Base-by-base conservation (phyloP, 2,888 invertebrate genomes). In the Noctua fimbriata region DNA sequence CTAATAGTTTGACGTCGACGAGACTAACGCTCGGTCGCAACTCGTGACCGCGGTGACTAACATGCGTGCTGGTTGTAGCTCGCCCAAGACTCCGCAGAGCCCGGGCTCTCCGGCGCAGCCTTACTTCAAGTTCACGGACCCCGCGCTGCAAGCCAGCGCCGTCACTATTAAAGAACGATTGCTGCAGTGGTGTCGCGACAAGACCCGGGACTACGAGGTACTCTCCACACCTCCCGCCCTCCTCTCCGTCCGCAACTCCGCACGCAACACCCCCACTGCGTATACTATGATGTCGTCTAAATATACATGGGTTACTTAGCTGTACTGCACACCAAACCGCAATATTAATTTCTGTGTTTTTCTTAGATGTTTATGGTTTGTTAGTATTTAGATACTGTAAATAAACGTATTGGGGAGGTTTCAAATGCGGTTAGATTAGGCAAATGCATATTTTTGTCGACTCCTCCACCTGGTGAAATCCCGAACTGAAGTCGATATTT, bases 171-270 rank as follows among this genome's bases (percentile, higher is more conserved):
- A 99, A 98, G 99, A 99, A 96, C 98, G 99, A 97, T 98, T 99
- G 96, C 98, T 99, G 97, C 98, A 98, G 97, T 99, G 99, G 99
- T 99, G 99, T 97, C 98, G 99, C 97, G 98, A 98, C 97, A 99
- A 99, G 98, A 99, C 99, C 93, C 98, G 98, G 97, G 99, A 99
- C 97, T 99, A 99, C 97, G 98, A 99, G 98, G 99, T 99, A 98
- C 96, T 91, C 92, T 88, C 82, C 90, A 92, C 88, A 79, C 91
- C 90, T 92, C 88, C 89, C 83, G 89, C 83, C 84, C 86, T 78
- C 77, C 87, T 76, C 87, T 81, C 85, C 86, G 84, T 83, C 79
- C 90, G 12, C 21, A 1, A 36, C 36, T 18, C 65, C 65, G 76
- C 85, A 82, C 86, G 67, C 83, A 80, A 88, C 88, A 89, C 81